Evolutionary conservation across 2,797 vertebrate species (phyloP).

Genomic region (Neoniphon sammara): DNA sequence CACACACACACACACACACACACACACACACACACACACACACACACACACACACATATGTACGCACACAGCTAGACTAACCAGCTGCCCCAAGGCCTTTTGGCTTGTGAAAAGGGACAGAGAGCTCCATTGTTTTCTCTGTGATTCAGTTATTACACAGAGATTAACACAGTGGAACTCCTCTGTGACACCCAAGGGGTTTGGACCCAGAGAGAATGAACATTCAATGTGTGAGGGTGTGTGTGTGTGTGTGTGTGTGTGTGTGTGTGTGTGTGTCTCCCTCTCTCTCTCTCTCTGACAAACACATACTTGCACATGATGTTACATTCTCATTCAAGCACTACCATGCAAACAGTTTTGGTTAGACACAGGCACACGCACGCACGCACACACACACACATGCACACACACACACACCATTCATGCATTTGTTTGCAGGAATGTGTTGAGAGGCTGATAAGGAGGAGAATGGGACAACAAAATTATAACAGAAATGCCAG

Average conservation of each 20-base stretch:
- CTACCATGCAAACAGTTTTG: slow-evolving; percentile 60
- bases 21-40: not conserved
- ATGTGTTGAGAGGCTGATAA: slow-evolving; percentile 76
- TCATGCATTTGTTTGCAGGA: slow-evolving; percentile 53
- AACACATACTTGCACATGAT: slow-evolving; percentile 38
- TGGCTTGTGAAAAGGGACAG: slow-evolving; percentile 73
- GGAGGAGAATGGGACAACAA: slow-evolving; percentile 61
- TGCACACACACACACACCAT: not conserved
- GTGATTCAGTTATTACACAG: slow-evolving; percentile 79
- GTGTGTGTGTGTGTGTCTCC: no score
- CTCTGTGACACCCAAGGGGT: slow-evolving; percentile 72
- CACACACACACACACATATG: slow-evolving; percentile 5
- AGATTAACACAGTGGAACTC: slow-evolving; percentile 81
- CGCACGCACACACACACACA: not conserved
- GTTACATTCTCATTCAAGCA: slow-evolving; percentile 53
- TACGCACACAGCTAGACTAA: slow-evolving; percentile 55
- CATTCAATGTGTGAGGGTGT: slow-evolving; percentile 54
- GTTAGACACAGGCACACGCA: no score
- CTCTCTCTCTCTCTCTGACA: slow-evolving; percentile 28
- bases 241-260: no score
- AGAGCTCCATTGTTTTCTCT: slow-evolving; percentile 76
- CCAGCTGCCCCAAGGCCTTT: slow-evolving; percentile 73
- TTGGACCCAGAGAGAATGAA: slow-evolving; percentile 68
- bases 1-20: slow-evolving; percentile 37
- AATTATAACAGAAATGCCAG: slow-evolving; percentile 62